Base-by-base conservation (phyloP, 2,113 vertebrate species). In the Nyctibius bracteatus region DNA sequence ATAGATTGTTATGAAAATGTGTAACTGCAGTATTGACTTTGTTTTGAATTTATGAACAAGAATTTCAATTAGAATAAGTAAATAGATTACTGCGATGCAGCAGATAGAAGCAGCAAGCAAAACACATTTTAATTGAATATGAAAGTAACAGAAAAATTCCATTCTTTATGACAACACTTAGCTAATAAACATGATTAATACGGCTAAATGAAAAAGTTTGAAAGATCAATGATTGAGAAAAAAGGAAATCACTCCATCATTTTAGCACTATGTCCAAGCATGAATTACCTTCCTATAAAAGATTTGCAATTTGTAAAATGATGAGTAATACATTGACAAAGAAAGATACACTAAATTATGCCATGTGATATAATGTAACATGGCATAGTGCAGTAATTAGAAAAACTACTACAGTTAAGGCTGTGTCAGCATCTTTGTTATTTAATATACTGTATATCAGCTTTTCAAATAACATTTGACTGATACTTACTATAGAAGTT, bases 121-220 rank as follows among this genome's bases (percentile, higher is more conserved):
- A 67, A 58, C 27, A 8, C 23, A 88, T 83, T 86, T 85, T 93
- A 96, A 97, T 86, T 96, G 96, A 95, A 43, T 72, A 91, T 79
- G 73, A 96, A 97, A 81, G 57, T 91, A 97, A 97, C 74, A 65
- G 72, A 67, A 97, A 96, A 80, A 93, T 52, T 97, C 67, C 90
- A 79, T 96, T 97, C 68, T 87, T 97, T 93, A 94, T 44, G 92
- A 81, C 84, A 96, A 96, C 68, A 73, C 41, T 90, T 84, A 63
- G 59, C 89, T 93, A 95, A 97, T 96, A 97, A 97, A 97, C 18
- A 78, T 93, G 94, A 98, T 96, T 97, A 97, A 97, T 95, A 91
- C 1, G 3, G 92, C 77, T 96, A 96, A 97, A 97, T 67, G 81
- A 73, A 93, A 96, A 97, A 95, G 88, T 96, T 66, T 87, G 84